These are phyloP conservation scores for Poeciliopsis retropinna DNA, from an alignment of 2,113 vertebrate species.

Conservation along the genomic window DNA sequence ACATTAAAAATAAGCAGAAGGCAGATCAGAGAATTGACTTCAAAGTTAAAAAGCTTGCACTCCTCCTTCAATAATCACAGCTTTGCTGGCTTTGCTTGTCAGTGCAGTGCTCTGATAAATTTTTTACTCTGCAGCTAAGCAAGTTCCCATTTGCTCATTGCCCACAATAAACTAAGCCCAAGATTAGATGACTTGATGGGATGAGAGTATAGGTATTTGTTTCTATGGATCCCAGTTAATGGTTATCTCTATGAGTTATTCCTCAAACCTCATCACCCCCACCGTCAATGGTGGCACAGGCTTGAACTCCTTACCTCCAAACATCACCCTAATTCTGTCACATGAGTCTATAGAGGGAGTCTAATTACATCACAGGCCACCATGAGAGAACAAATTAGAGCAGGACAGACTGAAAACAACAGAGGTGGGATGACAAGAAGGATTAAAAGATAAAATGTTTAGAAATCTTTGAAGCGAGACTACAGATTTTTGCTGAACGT, in stretches of 20 bases:
- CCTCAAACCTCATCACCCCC: neutral
- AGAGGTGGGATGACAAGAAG: neutral
- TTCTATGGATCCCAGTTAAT: neutral
- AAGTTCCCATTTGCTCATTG: neutral
- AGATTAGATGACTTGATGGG: neutral
- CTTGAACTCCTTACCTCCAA: slow-evolving; percentile 34
- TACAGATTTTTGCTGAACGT: neutral
- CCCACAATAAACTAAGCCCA: neutral
- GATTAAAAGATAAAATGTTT: slow-evolving; percentile 8
- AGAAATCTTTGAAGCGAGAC: neutral
- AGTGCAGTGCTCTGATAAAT: neutral
- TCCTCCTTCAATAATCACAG: slow-evolving; percentile 41
- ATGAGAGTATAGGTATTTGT: neutral
- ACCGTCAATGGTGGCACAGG: neutral
- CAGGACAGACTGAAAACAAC: neutral
- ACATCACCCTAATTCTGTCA: slow-evolving; percentile 37
- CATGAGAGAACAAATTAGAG: slow-evolving; percentile 8
- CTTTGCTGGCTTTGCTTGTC: slow-evolving; percentile 18
- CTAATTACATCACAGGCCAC: slow-evolving; percentile 54
- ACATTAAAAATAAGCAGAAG: slow-evolving; percentile 17
- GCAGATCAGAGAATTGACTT: slow-evolving; percentile 10
- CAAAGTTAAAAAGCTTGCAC: slow-evolving; percentile 23
- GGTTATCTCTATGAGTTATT: slow-evolving; percentile 9
- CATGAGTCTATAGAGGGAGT: slow-evolving; percentile 20
- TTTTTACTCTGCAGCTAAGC: slow-evolving; percentile 4